Evolutionary conservation across 2,888 invertebrate genomes (phyloP), one percentile per base, ranked within the genome.

Genomic region (Litoditis marina): DNA sequence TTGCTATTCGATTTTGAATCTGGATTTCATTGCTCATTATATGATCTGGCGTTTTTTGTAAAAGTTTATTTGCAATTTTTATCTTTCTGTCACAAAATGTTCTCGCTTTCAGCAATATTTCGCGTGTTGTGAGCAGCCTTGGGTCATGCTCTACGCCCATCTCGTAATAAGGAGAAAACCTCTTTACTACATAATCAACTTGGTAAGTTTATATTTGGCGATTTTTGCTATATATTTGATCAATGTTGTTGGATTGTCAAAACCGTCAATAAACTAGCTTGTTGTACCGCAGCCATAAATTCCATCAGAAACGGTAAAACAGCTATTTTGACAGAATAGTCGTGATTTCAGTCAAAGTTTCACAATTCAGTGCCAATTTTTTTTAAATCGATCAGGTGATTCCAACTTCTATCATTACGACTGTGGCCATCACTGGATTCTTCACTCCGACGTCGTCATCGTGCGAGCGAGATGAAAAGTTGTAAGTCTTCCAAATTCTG

Each of bases 111-210:
- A 76, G 69, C 72, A 75, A 54, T 50, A 69, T 19, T 81, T 69
- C 71, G 77, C 77, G 50, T 81, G 81, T 62, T 81, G 81, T 58
- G 55, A 67, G 22, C 65, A 76, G 13, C 79, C 81, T n/a, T 81
- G 81, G 80, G 76, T 78, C 42, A 81, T 81, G 79, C 65, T 81
- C 5, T 78, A 81, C 57, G 81, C 81, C 6, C 79, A 81, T 59
- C 58, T 81, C 58, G 77, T 81, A 2, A 81, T 81, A 46, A 63
- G 74, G 34, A 34, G 81, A 11, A 81, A 81, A 54, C 81, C 81
- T 30, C 68, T 81, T 7, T 78, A 80, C 54, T 81, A 80, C 60
- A 77, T 81, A 51, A 73, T 81, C 30, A 80, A 81, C 52, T 47
- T 79, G 62, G 78, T 78, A 13, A 65, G n/a, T n/a, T n/a, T n/a